Evolutionary conservation across 35 echinoderm and acorn worm species (phyloP).

Genomic region (Lytechinus variegatus): DNA sequence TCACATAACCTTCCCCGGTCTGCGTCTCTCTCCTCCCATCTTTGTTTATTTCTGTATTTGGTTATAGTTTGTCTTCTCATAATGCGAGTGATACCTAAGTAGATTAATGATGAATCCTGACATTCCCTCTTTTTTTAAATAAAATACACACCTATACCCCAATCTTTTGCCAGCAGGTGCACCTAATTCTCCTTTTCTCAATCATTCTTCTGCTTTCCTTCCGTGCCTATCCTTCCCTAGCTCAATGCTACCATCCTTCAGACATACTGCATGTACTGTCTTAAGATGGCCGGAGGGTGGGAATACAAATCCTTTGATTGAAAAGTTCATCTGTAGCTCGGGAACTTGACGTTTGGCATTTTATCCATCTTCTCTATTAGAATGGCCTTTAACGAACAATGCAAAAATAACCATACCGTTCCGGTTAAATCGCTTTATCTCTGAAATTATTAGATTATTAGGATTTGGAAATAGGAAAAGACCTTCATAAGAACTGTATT

Average conservation of each 20-base stretch:
- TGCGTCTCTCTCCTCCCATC: too few species aligned
- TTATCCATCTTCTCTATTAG: not conserved
- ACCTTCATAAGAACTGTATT: not conserved
- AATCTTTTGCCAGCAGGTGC: too few species aligned
- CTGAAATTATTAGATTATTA: not conserved
- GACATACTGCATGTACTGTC: not conserved
- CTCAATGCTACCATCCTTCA: not conserved
- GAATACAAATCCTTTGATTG: not conserved
- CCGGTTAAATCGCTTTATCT: not conserved
- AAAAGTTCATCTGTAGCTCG: conserved; percentile 1
- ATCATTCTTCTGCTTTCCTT: not conserved
- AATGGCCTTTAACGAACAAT: not conserved
- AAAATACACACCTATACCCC: too few species aligned
- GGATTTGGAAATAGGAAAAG: not conserved
- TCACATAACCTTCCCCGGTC: too few species aligned
- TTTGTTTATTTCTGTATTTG: too few species aligned
- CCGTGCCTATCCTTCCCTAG: not conserved
- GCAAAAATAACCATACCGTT: not conserved
- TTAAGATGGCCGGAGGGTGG: not conserved
- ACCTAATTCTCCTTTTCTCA: not conserved
- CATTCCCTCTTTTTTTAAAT: too few species aligned
- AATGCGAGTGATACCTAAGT: not conserved
- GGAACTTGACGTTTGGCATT: not conserved
- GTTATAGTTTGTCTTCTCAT: not conserved
- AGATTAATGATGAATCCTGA: not conserved